Evolutionary conservation across 2,888 invertebrate species (phyloP), one percentile per base, ranked within the genome.

Genomic region (Meteorus colon): DNA sequence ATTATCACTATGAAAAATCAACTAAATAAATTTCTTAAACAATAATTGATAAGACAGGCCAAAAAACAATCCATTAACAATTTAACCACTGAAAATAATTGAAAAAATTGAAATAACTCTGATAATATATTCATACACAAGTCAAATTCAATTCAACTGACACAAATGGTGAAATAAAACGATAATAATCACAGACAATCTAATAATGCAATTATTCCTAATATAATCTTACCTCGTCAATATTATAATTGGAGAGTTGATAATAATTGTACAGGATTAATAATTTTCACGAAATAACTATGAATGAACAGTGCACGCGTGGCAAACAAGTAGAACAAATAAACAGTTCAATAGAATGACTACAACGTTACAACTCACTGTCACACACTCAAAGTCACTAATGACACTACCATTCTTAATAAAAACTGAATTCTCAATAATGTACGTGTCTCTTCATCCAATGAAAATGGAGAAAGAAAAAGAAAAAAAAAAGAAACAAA

Each of bases 331-430:
- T 12, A 12, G 41, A 41, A 41, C 41, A 41, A 12, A 41, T 41
- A 41, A 48, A 48, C 14, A n/a, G 48, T 48, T 48, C 48, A 5
- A 48, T n/a, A 8, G 48, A n/a, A 16, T 8, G 19, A 55, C 55
- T 19, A 19, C 24, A 4, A 55, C 24, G 55, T 55, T 55, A 24
- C 19, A 19, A 6, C 55, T 55, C 6, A 19, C 24, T 55, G 55
- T 55, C n/a, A 19, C 55, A 31, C 63, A 63, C 31, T 31, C n/a
- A 63, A n/a, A 31, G 31, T n/a, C 29, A 29, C 63, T 31, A 34
- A 14, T n/a, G 34, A 63, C 27, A 24, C 27, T 62, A 27, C 19
- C 31, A 31, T 62, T 62, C 27, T 27, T 14, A 19, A 62, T 14
- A 14, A 14, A 24, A 62, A 62, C 0, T 62, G 29, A 10, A 6